Conservation (phyloP, 1,140 invertebrate species). For the Drosophila bocqueti region DNA sequence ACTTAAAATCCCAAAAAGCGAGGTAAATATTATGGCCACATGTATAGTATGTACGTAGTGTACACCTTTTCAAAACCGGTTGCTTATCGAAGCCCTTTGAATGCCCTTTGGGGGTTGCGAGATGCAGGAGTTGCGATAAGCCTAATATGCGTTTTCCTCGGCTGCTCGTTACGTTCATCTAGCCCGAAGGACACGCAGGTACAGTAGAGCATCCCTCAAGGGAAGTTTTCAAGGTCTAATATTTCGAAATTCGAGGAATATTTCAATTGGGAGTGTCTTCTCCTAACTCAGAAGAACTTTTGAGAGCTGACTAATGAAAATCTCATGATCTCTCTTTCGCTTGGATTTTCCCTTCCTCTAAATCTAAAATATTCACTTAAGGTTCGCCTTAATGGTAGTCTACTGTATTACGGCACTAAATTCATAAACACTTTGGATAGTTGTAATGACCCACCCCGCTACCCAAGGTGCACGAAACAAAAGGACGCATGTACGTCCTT, state of each 20-base stretch:
- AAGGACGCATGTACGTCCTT: slow-evolving; percentile 47
- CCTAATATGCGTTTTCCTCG: slow-evolving; percentile 75
- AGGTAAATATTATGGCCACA: slow-evolving; percentile 28
- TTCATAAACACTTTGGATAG: slow-evolving; percentile 83
- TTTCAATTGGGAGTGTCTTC: background rate
- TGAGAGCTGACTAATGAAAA: background rate
- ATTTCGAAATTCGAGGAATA: background rate
- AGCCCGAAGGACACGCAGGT: slow-evolving; percentile 22
- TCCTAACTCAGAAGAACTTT: background rate
- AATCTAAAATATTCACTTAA: background rate
- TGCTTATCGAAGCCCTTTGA: slow-evolving; percentile 75
- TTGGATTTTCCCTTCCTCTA: background rate
- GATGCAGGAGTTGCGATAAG: slow-evolving; percentile 75
- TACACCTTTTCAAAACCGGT: slow-evolving; percentile 43
- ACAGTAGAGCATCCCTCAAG: background rate
- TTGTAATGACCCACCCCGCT: slow-evolving; percentile 59
- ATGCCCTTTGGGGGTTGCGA: slow-evolving; percentile 59
- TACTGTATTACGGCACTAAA: slow-evolving; percentile 55
- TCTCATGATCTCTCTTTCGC: too few species aligned
- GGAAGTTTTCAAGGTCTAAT: too few species aligned
- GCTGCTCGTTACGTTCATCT: slow-evolving; percentile 67
- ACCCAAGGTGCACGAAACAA: slow-evolving; percentile 47
- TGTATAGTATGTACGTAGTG: background rate
- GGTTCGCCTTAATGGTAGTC: background rate
- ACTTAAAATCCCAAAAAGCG: slow-evolving; percentile 67